phyloP scores from a whole-genome alignment of 2,113 vertebrate genomes.

The Menidia beryllina region DNA sequence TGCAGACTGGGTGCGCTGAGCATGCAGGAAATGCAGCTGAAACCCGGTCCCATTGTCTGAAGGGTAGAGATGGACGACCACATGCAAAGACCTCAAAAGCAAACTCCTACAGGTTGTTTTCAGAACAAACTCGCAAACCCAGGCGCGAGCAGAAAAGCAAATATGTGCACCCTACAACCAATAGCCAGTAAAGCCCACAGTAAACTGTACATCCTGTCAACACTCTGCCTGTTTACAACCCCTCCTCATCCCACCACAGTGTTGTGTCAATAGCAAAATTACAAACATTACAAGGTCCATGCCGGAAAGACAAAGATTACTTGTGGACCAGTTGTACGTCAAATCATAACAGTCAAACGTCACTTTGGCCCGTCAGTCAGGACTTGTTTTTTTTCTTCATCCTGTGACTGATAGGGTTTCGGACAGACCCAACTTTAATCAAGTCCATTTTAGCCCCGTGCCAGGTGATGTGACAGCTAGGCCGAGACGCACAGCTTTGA shows the following conservation, averaged over 20 bases:
- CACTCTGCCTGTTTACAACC: background rate
- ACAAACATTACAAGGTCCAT: conserved; percentile 9
- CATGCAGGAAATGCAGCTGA: conserved; percentile 45
- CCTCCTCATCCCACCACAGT: background rate
- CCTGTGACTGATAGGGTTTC: conserved; percentile 48
- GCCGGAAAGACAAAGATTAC: conserved; percentile 16
- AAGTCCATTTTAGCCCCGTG: conserved; percentile 56
- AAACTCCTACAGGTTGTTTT: conserved; percentile 52
- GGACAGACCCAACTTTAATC: conserved; percentile 75
- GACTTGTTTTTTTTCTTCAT: conserved; percentile 22
- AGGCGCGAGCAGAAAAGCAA: conserved; percentile 2
- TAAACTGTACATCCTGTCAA: conserved; percentile 21
- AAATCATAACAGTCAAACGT: conserved; percentile 53
- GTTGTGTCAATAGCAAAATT: conserved; percentile 23
- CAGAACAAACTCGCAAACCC: conserved; percentile 19
- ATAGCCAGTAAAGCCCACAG: conserved; percentile 17
- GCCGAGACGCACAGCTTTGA: conserved; percentile 42
- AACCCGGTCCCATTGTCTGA: conserved; percentile 32
- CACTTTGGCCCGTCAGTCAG: conserved; percentile 46
- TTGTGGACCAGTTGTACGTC: conserved; percentile 1
- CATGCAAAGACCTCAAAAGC: conserved; percentile 59
- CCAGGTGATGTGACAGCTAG: conserved; percentile 38
- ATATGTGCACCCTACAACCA: conserved; percentile 6
- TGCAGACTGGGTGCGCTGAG: background rate
- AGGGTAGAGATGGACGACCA: conserved; percentile 56